Conservation (phyloP, 2,797 vertebrate species). For the Limosa lapponica region DNA sequence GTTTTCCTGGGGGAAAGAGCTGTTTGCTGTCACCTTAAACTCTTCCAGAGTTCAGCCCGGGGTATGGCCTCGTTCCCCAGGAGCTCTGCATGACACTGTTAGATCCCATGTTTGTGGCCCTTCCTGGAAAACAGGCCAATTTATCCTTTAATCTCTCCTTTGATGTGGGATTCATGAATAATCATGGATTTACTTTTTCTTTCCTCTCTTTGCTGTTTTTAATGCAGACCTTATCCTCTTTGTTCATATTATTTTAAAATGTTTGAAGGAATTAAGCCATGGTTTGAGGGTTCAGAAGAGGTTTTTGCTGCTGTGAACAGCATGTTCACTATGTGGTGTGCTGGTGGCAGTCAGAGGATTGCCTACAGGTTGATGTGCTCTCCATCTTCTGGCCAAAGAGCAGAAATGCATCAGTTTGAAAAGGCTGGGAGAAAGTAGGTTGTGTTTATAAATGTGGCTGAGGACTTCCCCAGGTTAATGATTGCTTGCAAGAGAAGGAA, state of each 20-base stretch:
- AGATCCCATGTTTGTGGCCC: not conserved
- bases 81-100: not conserved
- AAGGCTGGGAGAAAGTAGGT: not conserved
- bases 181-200: not conserved
- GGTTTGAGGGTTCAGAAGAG: slow-evolving; percentile 10
- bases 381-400: slow-evolving; percentile 55
- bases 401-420: not conserved
- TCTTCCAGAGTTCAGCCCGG: not conserved
- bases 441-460: not conserved
- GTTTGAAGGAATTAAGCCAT: not conserved
- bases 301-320: not conserved
- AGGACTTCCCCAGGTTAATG: not conserved
- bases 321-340: not conserved
- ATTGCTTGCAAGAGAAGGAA: not conserved
- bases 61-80: not conserved
- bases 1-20: not conserved
- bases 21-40: not conserved
- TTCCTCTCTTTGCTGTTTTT: slow-evolving; percentile 3
- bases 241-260: not conserved
- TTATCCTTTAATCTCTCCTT: slow-evolving; percentile 15
- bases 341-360: not conserved
- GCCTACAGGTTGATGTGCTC: not conserved
- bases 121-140: not conserved
- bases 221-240: slow-evolving; percentile 22
- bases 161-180: slow-evolving; percentile 9